Conservation (phyloP, 2,888 invertebrate species). For the Mechanitis messenoides region DNA sequence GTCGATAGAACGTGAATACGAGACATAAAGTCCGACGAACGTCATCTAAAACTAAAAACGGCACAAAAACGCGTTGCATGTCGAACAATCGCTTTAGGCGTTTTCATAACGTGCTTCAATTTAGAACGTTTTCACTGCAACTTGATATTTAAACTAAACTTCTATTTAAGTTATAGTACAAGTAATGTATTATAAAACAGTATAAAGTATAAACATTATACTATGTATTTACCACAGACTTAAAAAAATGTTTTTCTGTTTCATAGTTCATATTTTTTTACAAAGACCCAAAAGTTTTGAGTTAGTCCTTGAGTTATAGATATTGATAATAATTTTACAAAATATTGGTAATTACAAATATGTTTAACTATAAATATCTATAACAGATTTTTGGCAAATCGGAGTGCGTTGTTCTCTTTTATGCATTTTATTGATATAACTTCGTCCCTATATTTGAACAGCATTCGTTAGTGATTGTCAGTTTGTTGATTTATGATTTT, state of each 20-base stretch:
- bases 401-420: constrained; percentile 33
- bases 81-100: constrained; percentile 39
- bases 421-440: constrained; percentile 57
- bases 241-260: too few relatives aligned
- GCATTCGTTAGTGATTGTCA: constrained; percentile 68
- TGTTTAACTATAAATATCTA: not conserved
- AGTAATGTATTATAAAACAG: too few relatives aligned
- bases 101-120: constrained; percentile 36
- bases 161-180: not conserved
- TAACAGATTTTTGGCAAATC: constrained; percentile 9
- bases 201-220: too few relatives aligned
- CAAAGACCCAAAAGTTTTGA: too few relatives aligned
- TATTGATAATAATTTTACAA: too few relatives aligned
- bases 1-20: constrained; percentile 40
- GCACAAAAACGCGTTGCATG: constrained; percentile 39
- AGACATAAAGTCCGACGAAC: constrained; percentile 44
- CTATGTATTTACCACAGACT: too few relatives aligned
- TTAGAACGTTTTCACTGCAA: constrained; percentile 42
- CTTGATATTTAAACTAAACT: constrained; percentile 44
- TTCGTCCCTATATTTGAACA: constrained; percentile 60
- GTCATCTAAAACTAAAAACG: constrained; percentile 38
- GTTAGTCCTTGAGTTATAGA: too few relatives aligned
- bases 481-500: constrained; percentile 54
- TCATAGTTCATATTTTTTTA: too few relatives aligned
- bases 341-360: too few relatives aligned